These are phyloP conservation scores for Tricholauxania praeusta DNA, from an alignment of 2,888 invertebrate species.

Conservation along the genomic window DNA sequence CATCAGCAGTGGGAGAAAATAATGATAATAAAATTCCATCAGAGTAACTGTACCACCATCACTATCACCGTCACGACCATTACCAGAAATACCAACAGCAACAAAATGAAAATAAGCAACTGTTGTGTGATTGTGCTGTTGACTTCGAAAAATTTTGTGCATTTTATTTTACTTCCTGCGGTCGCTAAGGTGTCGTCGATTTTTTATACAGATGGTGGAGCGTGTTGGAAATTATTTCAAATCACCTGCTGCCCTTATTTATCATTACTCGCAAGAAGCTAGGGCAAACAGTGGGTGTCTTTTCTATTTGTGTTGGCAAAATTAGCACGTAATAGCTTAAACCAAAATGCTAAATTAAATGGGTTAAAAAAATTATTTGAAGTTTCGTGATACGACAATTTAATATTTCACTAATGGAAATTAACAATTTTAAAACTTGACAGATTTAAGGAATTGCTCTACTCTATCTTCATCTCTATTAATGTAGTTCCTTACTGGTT, in stretches of 20 bases:
- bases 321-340: too few relatives aligned
- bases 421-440: too few relatives aligned
- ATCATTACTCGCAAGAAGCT: constrained; percentile 50
- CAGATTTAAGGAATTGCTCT: too few relatives aligned
- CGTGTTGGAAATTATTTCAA: constrained; percentile 55
- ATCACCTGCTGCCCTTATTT: constrained; percentile 61
- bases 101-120: neutral
- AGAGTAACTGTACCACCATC: neutral
- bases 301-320: constrained; percentile 13
- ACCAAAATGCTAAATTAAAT: too few relatives aligned
- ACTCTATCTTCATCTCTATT: too few relatives aligned
- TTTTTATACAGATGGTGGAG: neutral
- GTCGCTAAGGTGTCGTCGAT: constrained; percentile 7
- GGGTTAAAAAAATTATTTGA: too few relatives aligned
- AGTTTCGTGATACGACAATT: too few relatives aligned
- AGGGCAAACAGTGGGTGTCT: constrained; percentile 1
- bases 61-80: neutral
- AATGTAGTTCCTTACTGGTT: too few relatives aligned
- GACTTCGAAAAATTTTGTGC: too few relatives aligned
- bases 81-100: neutral
- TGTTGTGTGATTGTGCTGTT: too few relatives aligned
- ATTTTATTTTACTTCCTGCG: neutral
- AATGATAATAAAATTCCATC: constrained; percentile 23
- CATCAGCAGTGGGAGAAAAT: neutral
- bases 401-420: too few relatives aligned